Percentiles rank a stretch among this genome's conserved stretches.
These are phyloP conservation scores for Lamellibrachia columna DNA, from an alignment of 2,888 invertebrate species.

Conservation along the genomic window DNA sequence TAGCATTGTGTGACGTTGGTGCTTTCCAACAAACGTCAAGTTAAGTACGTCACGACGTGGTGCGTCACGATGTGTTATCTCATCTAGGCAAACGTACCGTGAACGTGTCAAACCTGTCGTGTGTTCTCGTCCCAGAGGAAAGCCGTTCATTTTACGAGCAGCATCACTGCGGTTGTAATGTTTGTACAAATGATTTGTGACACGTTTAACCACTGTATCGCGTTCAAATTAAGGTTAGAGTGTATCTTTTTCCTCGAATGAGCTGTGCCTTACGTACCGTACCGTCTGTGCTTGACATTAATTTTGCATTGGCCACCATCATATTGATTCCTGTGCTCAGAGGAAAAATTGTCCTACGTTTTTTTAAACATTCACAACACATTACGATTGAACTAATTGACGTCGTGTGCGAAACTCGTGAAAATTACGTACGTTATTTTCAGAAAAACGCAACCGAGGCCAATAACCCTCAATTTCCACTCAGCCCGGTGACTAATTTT, in stretches of 20 bases:
- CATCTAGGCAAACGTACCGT: background rate
- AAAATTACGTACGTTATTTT: no score
- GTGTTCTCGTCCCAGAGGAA: background rate
- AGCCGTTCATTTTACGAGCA: background rate
- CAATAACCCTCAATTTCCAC: no score
- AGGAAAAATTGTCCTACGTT: no score
- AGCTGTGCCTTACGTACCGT: background rate
- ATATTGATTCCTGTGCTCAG: no score
- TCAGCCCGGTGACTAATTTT: no score
- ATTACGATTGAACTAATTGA: no score
- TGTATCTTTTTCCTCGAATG: background rate
- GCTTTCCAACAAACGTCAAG: background rate
- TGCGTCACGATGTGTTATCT: background rate
- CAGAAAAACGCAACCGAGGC: no score
- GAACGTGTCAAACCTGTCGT: background rate
- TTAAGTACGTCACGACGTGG: background rate
- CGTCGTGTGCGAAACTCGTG: no score
- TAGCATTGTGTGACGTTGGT: slow-evolving; percentile 11
- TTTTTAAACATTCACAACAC: no score
- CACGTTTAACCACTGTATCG: background rate
- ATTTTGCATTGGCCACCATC: no score
- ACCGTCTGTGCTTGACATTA: background rate
- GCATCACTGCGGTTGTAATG: background rate
- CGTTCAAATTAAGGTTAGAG: background rate
- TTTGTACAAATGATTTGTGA: background rate